These are phyloP conservation scores for Andrena haemorrhoa DNA, from an alignment of 2,888 invertebrate species.

Conservation along the genomic window DNA sequence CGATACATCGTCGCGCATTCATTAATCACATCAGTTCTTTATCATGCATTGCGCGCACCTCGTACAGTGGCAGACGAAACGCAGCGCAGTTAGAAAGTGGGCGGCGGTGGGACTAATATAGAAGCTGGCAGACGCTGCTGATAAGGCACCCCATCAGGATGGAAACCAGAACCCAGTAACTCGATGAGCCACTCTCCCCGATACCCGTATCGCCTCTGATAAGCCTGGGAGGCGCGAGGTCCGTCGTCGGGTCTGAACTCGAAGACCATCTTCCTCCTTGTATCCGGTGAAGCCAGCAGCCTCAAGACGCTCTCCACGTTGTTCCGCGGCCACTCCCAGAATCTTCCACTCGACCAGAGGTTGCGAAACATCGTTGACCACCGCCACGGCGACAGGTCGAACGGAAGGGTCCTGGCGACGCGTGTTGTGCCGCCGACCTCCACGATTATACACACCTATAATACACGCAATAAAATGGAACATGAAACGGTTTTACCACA, in stretches of 20 bases:
- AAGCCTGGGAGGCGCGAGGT: conserved; percentile 60
- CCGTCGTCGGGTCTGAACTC: conserved; percentile 72
- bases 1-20: background rate
- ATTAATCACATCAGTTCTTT: background rate
- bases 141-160: conserved; percentile 22
- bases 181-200: conserved; percentile 76
- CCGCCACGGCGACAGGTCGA: conserved; percentile 35
- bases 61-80: background rate
- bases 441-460: conserved; percentile 29
- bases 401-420: conserved; percentile 54
- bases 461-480: conserved; percentile 20
- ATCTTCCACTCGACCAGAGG: conserved; percentile 31
- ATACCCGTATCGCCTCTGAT: conserved; percentile 74
- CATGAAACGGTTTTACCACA: background rate
- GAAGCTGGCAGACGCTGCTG: conserved; percentile 24
- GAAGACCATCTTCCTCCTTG: conserved; percentile 45
- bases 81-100: conserved; percentile 5
- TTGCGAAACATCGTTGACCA: conserved; percentile 37
- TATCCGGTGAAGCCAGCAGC: conserved; percentile 37
- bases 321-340: conserved; percentile 48
- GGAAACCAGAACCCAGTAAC: conserved; percentile 71
- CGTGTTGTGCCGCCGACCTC: conserved; percentile 35
- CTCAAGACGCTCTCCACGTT: conserved; percentile 33
- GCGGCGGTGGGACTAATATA: conserved; percentile 55
- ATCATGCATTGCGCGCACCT: background rate